These are phyloP conservation scores for Oryzias dopingdopingensis DNA, from an alignment of 2,797 vertebrate genomes.

Conservation along the genomic window DNA sequence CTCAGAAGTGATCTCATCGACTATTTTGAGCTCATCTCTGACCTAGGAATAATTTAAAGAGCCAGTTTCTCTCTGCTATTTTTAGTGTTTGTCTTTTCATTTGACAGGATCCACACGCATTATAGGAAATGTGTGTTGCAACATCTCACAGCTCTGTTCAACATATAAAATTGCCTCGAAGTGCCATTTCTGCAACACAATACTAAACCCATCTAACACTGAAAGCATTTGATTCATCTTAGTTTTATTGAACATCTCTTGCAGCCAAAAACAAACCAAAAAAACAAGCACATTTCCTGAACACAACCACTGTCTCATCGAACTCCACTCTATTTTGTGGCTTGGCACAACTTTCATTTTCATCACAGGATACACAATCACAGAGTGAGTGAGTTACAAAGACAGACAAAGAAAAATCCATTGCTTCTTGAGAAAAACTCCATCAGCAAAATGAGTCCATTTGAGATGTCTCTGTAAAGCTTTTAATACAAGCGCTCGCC, in stretches of 20 bases:
- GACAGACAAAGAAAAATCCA: conserved; percentile 47
- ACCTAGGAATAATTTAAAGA: conserved; percentile 78
- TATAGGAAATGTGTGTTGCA: conserved; percentile 13
- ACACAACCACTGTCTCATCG: conserved; percentile 25
- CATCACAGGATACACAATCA: conserved; percentile 20
- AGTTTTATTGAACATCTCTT: conserved; percentile 11
- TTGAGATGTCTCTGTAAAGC: conserved; percentile 53
- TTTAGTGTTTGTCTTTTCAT: conserved; percentile 29
- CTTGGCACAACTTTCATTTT: conserved; percentile 25
- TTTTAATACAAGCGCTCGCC: conserved; percentile 56
- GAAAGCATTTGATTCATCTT: conserved; percentile 38
- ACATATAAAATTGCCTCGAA: conserved; percentile 30
- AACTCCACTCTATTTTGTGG: conserved; percentile 13
- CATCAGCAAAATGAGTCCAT: conserved; percentile 67
- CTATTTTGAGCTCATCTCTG: conserved; percentile 79
- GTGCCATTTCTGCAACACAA: conserved; percentile 23
- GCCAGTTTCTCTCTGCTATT: conserved; percentile 51
- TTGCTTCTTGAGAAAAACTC: conserved; percentile 59
- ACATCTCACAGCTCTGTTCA: conserved; percentile 32
- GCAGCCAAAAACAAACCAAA: conserved; percentile 3
- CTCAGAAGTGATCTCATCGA: conserved; percentile 80
- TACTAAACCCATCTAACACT: conserved; percentile 30
- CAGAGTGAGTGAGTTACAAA: conserved; percentile 40
- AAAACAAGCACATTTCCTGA: conserved; percentile 17
- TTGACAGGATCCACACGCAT: conserved; percentile 16